These are phyloP conservation scores for Epinephelus cyanopodus DNA, from an alignment of 2,113 vertebrate genomes.

Conservation along the genomic window DNA sequence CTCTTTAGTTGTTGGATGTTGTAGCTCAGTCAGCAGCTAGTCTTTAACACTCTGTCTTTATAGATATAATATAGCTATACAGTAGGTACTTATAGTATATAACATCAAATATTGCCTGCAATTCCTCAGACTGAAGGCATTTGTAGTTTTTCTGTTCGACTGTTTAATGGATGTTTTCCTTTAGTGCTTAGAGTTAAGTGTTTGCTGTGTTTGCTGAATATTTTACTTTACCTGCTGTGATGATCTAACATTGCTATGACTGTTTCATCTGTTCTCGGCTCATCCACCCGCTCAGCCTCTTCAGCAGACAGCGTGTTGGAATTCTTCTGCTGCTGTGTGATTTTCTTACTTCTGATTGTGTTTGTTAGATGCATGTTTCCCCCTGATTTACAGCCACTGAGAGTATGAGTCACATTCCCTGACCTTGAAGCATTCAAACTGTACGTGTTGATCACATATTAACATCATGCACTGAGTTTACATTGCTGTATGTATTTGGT, in stretches of 20 bases:
- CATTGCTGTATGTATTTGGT: not conserved
- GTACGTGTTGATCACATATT: constrained; percentile 1
- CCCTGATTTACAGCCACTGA: not conserved
- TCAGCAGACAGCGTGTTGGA: not conserved
- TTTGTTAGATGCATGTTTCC: not conserved
- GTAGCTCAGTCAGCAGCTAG: too few relatives aligned
- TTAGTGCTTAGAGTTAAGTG: not conserved
- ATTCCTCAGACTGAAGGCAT: not conserved
- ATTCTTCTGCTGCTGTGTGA: not conserved
- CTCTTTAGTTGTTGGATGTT: too few relatives aligned
- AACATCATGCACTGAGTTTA: not conserved
- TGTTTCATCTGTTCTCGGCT: not conserved
- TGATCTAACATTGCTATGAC: not conserved
- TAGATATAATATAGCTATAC: not conserved
- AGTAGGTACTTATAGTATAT: too few relatives aligned
- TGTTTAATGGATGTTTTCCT: not conserved
- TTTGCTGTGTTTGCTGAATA: not conserved
- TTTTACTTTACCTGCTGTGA: not conserved
- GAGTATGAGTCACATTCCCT: not conserved
- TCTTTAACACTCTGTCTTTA: too few relatives aligned
- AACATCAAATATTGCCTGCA: not conserved
- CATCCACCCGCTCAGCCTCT: not conserved
- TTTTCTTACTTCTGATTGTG: not conserved
- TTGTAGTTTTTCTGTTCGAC: not conserved
- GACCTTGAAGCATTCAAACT: not conserved